Base-by-base conservation (phyloP, 1,140 invertebrate species). In the Phenacoccus solenopsis region DNA sequence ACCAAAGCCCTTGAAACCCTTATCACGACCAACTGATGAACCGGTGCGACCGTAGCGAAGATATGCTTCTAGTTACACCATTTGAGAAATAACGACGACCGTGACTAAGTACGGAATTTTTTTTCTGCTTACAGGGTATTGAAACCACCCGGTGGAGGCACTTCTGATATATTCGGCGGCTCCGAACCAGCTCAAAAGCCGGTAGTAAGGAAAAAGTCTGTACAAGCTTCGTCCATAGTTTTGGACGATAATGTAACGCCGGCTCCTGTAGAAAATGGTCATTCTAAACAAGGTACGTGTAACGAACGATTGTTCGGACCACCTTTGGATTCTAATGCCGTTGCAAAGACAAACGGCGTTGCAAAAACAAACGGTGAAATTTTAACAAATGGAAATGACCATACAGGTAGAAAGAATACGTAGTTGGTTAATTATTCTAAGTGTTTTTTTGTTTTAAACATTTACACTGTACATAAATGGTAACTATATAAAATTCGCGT, bases 131-230 rank as follows among this genome's bases (percentile, higher is more conserved):
- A 61, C 74, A 87, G 86, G 77, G 85, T 87, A 24, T 75, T 86
- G 74, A 85, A 84, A 76, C 86, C 85, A n/a, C 85, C 85, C 64
- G 86, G 86, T 68, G 85, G 85, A 72, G 85, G 83, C 5, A 83
- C 81, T 73, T 85, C 83, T 75, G 84, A 86, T 76, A 85, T 86
- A 71, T 86, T 87, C 75, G 84, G 83, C 22, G 71, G 70, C 9
- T 71, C 22, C 16, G 72, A 69, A 7, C 3, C 5, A 5, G 59
- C 9, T 16, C 2, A 64, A 20, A 38, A 38, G 32, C 25, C 59
- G 3, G 25, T 64, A 25, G 20, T 64, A 10, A 24, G 59, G 25
- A 64, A 64, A 64, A 64, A 64, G 25, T 64, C 59, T 24, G 10
- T 2, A 16, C 59, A 25, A 25, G 10, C 59, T 20, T 64, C 59